Conservation (phyloP, 2,888 invertebrate species). For the Polymixis lichenea region DNA sequence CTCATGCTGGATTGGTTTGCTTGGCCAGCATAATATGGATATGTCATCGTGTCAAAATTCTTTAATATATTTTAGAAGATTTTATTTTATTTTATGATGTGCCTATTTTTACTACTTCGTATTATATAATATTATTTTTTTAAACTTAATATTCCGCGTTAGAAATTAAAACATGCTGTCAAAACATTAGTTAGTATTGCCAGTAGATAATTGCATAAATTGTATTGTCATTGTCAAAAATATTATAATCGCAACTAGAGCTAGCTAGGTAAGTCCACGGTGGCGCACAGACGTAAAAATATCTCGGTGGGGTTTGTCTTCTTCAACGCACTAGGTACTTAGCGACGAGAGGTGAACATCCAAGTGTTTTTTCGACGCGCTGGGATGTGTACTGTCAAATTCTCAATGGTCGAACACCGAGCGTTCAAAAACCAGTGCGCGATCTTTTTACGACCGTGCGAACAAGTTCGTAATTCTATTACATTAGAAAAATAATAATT, state of each 20-base stretch:
- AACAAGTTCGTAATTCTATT: too few relatives aligned
- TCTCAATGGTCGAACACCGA: too few relatives aligned
- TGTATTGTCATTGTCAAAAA: slow-evolving; percentile 16
- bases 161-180: neutral
- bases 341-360: too few relatives aligned
- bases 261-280: too few relatives aligned
- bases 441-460: too few relatives aligned
- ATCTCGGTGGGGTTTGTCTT: too few relatives aligned
- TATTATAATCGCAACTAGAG: slow-evolving; percentile 8
- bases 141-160: neutral
- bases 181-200: slow-evolving; percentile 9
- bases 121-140: slow-evolving; percentile 2
- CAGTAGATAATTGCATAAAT: neutral
- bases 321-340: too few relatives aligned
- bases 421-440: too few relatives aligned
- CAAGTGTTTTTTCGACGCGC: too few relatives aligned
- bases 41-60: neutral
- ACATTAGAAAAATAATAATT: neutral
- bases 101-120: slow-evolving; percentile 30
- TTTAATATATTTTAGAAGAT: slow-evolving; percentile 24
- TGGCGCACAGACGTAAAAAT: too few relatives aligned
- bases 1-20: neutral
- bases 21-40: neutral
- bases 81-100: neutral
- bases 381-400: too few relatives aligned